Evolutionary conservation across 2,888 invertebrate genomes (phyloP).

Genomic region (Zootermopsis nevadensis): DNA sequence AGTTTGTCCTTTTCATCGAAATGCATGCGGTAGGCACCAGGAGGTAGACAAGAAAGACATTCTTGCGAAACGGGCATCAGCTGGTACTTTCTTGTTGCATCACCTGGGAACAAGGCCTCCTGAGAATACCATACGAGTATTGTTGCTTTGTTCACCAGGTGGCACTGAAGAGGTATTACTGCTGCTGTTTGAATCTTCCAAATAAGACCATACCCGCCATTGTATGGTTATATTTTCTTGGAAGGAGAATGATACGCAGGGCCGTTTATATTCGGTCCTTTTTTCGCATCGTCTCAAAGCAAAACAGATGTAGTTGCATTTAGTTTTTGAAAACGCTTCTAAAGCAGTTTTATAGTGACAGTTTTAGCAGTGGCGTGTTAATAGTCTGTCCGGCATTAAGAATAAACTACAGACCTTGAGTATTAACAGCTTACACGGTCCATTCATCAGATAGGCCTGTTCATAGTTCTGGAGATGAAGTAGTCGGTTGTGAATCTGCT

Average conservation of each 20-base stretch:
- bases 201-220: background rate
- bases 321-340: constrained; percentile 1
- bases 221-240: constrained; percentile 21
- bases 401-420: too few species aligned
- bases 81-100: constrained; percentile 31
- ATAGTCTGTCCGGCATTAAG: background rate
- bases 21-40: background rate
- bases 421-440: too few species aligned
- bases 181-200: background rate
- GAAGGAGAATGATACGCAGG: background rate
- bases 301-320: constrained; percentile 24
- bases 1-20: background rate
- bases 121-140: constrained; percentile 21
- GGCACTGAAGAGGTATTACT: constrained; percentile 34
- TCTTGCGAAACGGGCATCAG: constrained; percentile 33
- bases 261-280: constrained; percentile 18
- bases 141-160: constrained; percentile 26
- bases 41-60: background rate
- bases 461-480: too few species aligned
- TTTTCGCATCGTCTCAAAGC: constrained; percentile 21
- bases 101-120: constrained; percentile 23
- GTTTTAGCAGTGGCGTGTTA: background rate
- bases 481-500: too few species aligned
- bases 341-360: background rate
- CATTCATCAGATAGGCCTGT: too few species aligned